Percentiles rank a stretch among this genome's conserved stretches.
phyloP scores from a whole-genome alignment of 2,888 invertebrate species.

The Zygothrica quintamaculata region DNA sequence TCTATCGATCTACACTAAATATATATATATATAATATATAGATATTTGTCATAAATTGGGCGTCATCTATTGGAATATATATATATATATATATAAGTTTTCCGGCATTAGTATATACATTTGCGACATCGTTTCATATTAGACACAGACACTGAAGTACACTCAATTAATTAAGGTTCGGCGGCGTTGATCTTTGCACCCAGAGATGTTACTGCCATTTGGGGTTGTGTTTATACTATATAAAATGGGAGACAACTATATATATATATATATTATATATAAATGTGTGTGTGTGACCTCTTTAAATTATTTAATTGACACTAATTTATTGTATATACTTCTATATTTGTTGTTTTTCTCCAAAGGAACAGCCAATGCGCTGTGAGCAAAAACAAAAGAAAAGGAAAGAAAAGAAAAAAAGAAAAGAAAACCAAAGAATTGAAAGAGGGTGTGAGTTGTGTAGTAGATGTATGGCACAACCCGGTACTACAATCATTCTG shows the following conservation, averaged over 20 bases:
- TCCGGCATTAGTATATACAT: constrained; percentile 38
- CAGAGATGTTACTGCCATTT: constrained; percentile 33
- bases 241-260: constrained; percentile 2
- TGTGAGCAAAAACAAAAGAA: constrained; percentile 43
- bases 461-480: constrained; percentile 21
- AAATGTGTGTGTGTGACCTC: constrained; percentile 77
- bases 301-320: constrained; percentile 85
- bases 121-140: constrained; percentile 24
- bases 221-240: constrained; percentile 14
- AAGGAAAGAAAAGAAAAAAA: constrained; percentile 29
- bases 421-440: constrained; percentile 28
- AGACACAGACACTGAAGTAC: constrained; percentile 30
- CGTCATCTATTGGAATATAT: constrained; percentile 31
- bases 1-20: not conserved
- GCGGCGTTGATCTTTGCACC: constrained; percentile 80
- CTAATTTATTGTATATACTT: constrained; percentile 81
- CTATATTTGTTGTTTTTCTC: constrained; percentile 13
- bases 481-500: constrained; percentile 18
- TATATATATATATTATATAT: no score
- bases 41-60: constrained; percentile 15
- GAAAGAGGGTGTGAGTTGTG: no score
- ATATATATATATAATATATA: no score
- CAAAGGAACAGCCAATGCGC: constrained; percentile 41
- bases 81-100: constrained; percentile 16
- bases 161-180: constrained; percentile 78